Evolutionary conservation across 2,113 vertebrate species (phyloP), one percentile per base, ranked within the genome.

Genomic region (Kryptolebias marmoratus): DNA sequence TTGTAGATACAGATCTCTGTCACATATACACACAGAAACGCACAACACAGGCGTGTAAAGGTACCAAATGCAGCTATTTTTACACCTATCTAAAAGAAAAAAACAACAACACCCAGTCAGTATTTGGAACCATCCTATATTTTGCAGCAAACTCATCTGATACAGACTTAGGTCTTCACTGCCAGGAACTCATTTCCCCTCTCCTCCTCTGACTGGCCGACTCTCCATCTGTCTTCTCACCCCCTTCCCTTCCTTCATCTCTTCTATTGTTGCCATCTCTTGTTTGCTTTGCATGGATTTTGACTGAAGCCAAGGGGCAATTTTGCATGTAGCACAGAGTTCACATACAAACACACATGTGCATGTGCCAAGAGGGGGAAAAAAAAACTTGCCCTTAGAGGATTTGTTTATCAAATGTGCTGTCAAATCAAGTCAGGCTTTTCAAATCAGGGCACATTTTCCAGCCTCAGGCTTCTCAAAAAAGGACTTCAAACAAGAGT

Each of bases 361-460:
- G 62, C 63, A 14, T 69, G 77, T 14, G 58, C 65, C 63, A 59
- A 80, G 69, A 66, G 28, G 71, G 60, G n/a, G 15, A 13, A 11
- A 5, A 49, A 79, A 74, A 82, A 70, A 68, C 79, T 86, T 85
- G 88, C 85, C 90, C 89, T 85, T 48, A 83, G 85, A 86, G 77
- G 75, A 90, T 93, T 93, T 92, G 91, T 88, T 92, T 93, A 64
- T 92, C 90, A 93, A 93, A 93, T 92, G 82, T 82, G 79, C 85
- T 93, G 89, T 92, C 91, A 92, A 89, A 92, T 93, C 84, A 90
- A 66, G 88, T 91, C 76, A 91, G 77, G 74, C 82, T 69, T 88
- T 87, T 88, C 81, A 90, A 53, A 31, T 89, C 88, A 87, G 85
- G 82, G 83, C 62, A 86, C 78, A 88, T 81, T 80, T 87, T 81